Evolutionary conservation across 2,888 invertebrate species (phyloP), one percentile per base, ranked within the genome.

Genomic region (Sphecodes monilicornis): DNA sequence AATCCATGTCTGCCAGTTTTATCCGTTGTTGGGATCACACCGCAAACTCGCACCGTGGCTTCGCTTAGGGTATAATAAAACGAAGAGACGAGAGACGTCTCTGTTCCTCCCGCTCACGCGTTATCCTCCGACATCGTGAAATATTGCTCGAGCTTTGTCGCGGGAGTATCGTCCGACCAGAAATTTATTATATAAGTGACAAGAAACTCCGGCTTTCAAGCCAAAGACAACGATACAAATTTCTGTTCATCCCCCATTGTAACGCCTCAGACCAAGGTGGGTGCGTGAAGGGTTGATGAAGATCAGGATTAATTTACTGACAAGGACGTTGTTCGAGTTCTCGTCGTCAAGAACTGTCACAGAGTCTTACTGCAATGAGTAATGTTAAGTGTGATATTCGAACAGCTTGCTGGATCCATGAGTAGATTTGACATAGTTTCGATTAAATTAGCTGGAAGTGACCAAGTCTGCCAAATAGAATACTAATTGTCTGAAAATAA

Each of bases 1-100:
- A 82, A 82, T 82, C 80, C 78, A 75, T 75, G 71, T 78, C 68
- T 60, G 16, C 22, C n/a, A 50, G 73, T 82, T 83, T 84, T 76
- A 78, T 82, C 81, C 77, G 46, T 10, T 70, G 46, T 60, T 3
- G 18, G 57, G 43, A 66, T 57, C 54, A 32, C 16, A 71, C 13
- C n/a, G 57, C 60, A 13, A 60, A 16, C 10, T n/a, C 39, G 11
- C 32, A 2, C 43, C 60, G 69, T 43, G 11, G n/a, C 74, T 57
- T 50, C 66, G 18, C 29, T 36, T 36, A 22, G 57, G 54, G 74
- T 66, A 75, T 75, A 80, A 83, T 73, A 75, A 83, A 78, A 78
- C 84, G 76, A 73, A 10, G 50, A 50, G 50, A 64, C 71, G 26
- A 32, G 50, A 76, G 50, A 84, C 75, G 66, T 72, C 39, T 36